Base-by-base conservation (phyloP, 1,140 invertebrate genomes). In the Pantala flavescens region DNA sequence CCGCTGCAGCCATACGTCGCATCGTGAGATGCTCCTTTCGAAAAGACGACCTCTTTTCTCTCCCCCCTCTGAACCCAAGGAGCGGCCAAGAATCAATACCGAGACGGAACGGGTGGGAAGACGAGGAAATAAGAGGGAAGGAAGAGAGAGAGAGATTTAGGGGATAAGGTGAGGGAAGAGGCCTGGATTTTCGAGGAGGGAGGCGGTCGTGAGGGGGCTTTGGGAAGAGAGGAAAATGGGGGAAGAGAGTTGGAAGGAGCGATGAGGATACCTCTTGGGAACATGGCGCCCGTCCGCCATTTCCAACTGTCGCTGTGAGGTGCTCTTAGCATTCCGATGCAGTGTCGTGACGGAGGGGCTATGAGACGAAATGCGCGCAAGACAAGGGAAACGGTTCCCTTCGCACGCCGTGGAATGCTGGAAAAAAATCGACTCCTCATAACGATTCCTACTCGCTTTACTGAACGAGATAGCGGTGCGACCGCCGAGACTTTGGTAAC, bases 201-300 rank as follows among this genome's bases (percentile, higher is more conserved):
- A 63, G n/a, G n/a, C 14, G 49, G 49, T 7, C 1, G 49, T 7
- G 49, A 12, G 49, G n/a, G 49, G 49, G n/a, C 1, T 3, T 21
- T 63, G 16, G n/a, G 49, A 12, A 63, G 49, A 63, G 49, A 63
- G 49, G 12, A 14, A 63, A 21, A 21, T 7, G 49, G 49, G 12
- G 12, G 12, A 14, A 81, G 82, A 81, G 81, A 82, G 82, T 82
- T 79, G 78, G 79, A 80, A 79, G 79, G 78, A 80, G 80, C 81
- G 81, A 81, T 82, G 82, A 80, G 81, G 82, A 81, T 82, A 81
- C 79, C 81, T 80, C 49, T 80, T 78, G 78, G 79, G 78, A 23
- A 49, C 23, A 24, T 24, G 28, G 73, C 24, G 14, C 73, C 73
- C 43, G 73, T 5, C 14, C 73, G 49, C 49, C 49, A 63, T 63